phyloP scores from a whole-genome alignment of 1,140 invertebrate genomes.

The Aphidius gifuensis region DNA sequence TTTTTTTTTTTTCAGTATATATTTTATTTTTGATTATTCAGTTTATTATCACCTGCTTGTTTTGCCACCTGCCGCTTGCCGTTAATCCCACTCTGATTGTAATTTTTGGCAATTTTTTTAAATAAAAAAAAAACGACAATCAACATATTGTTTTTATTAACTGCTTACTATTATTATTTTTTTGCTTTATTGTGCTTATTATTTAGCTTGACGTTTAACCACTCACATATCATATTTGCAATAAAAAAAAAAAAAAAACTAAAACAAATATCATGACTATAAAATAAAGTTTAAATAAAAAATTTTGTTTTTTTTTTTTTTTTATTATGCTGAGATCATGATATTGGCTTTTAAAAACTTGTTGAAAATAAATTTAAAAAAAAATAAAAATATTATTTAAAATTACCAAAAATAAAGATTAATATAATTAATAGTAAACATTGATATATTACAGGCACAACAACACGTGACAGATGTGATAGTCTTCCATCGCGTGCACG shows the following conservation, averaged over 20 bases:
- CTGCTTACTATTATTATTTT: slow-evolving; percentile 24
- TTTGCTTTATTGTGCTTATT: neutral
- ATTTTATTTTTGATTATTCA: too few species aligned
- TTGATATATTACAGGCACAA: slow-evolving; percentile 44
- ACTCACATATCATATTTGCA: too few species aligned
- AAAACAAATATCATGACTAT: neutral
- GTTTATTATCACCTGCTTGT: too few species aligned
- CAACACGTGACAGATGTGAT: slow-evolving; percentile 70
- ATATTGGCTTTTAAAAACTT: slow-evolving; percentile 35
- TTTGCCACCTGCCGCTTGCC: too few species aligned
- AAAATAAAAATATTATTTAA: neutral
- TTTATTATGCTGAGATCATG: slow-evolving; percentile 41
- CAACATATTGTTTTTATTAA: slow-evolving; percentile 20
- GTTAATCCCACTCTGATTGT: slow-evolving; percentile 40
- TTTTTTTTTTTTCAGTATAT: too few species aligned
- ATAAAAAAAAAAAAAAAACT: neutral
- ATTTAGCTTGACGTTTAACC: too few species aligned
- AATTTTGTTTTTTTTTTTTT: too few species aligned
- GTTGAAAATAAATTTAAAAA: neutral
- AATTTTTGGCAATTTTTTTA: slow-evolving; percentile 35
- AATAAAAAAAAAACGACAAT: slow-evolving; percentile 20
- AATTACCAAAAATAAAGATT: neutral
- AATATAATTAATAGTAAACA: neutral
- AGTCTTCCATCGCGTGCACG: slow-evolving; percentile 71
- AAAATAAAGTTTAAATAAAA: neutral